These are phyloP conservation scores for Apogon hyalosoma DNA, from an alignment of 2,797 vertebrate genomes.

Conservation along the genomic window DNA sequence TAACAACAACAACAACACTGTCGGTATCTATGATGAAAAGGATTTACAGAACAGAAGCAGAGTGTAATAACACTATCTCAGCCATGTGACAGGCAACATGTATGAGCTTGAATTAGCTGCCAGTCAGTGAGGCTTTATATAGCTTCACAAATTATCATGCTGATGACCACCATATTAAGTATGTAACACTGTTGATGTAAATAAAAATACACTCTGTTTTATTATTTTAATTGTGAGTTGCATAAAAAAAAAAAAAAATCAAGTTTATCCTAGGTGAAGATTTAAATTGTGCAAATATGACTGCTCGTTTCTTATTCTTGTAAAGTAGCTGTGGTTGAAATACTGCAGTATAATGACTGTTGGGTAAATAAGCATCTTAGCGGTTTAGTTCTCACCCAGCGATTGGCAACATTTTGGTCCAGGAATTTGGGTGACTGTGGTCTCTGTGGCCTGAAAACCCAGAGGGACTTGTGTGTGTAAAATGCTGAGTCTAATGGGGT, in stretches of 20 bases:
- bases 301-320: constrained; percentile 3
- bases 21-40: constrained; percentile 61
- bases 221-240: neutral
- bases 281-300: constrained; percentile 4
- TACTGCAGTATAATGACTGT: constrained; percentile 24
- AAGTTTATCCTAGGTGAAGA: neutral
- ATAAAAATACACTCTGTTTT: constrained; percentile 1
- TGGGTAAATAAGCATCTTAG: constrained; percentile 38
- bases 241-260: neutral
- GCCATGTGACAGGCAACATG: constrained; percentile 54
- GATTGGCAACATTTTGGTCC: constrained; percentile 28
- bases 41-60: constrained; percentile 40
- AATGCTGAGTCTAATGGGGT: constrained; percentile 66
- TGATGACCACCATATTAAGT: constrained; percentile 10
- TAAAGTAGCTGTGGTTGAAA: constrained; percentile 28
- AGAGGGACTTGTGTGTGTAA: constrained; percentile 48
- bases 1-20: constrained; percentile 51
- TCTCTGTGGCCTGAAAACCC: constrained; percentile 44
- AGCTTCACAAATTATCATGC: constrained; percentile 31
- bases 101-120: constrained; percentile 44
- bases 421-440: constrained; percentile 33
- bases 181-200: neutral
- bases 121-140: constrained; percentile 53
- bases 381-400: constrained; percentile 36
- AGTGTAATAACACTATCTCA: constrained; percentile 28